phyloP scores from a whole-genome alignment of 2,888 invertebrate species.

The Cheilosia urbana region DNA sequence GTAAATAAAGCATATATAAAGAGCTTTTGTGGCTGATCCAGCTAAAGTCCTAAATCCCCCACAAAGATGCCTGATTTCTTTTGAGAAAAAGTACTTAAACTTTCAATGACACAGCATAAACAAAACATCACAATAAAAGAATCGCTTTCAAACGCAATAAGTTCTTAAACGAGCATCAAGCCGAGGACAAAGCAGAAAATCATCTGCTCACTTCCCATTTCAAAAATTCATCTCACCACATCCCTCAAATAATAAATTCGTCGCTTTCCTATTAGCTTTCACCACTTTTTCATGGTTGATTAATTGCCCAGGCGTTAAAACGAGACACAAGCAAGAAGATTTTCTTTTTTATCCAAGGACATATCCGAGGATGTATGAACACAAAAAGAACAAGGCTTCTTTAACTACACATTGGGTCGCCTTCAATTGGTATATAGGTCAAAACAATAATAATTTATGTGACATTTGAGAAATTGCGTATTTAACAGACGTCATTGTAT shows the following conservation, averaged over 20 bases:
- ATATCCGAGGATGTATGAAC: constrained; percentile 12
- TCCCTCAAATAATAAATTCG: constrained; percentile 6
- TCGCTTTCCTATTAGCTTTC: constrained; percentile 31
- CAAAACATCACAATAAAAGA: background rate
- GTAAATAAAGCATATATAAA: too few relatives aligned
- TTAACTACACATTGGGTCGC: constrained; percentile 1
- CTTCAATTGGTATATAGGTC: background rate
- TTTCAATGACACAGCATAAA: background rate
- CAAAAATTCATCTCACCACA: constrained; percentile 16
- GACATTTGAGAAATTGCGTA: too few relatives aligned
- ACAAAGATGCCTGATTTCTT: background rate
- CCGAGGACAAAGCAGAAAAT: constrained; percentile 5
- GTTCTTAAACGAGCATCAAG: constrained; percentile 16
- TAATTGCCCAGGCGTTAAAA: constrained; percentile 57
- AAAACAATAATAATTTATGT: too few relatives aligned
- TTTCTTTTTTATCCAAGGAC: constrained; percentile 43
- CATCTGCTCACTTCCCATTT: constrained; percentile 38
- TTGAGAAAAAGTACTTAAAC: background rate
- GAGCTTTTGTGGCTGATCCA: background rate
- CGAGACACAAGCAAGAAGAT: constrained; percentile 8
- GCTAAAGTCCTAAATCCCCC: background rate
- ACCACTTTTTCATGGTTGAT: constrained; percentile 59
- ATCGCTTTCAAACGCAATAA: constrained; percentile 1
- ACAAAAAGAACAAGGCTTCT: background rate
- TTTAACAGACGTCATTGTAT: too few relatives aligned